Evolutionary conservation across 2,888 invertebrate species (phyloP), one percentile per base, ranked within the genome.

Genomic region (Trachelus stipa): DNA sequence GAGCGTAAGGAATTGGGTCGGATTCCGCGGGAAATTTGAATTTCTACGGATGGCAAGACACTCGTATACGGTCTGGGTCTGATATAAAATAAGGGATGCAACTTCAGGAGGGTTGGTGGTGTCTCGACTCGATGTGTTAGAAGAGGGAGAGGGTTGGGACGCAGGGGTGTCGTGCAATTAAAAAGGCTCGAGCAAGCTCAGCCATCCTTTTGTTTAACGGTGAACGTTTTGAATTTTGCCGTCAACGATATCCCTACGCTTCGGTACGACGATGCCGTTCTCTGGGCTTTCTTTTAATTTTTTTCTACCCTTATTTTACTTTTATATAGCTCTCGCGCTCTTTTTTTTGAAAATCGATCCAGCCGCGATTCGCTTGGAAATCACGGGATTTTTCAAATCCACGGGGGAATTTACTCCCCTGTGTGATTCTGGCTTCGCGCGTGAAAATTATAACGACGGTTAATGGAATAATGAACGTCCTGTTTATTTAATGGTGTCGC

Each of bases 111-210:
- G 9, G 56, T 56, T 9, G 23, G 56, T 23, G 56, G 56, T 56
- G 74, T 34, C 35, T 74, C 74, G 34, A 12, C 74, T 33, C 12
- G 71, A 34, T 33, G 31, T 34, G 71, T 15, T 12, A 23, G 23
- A 4, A 74, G 74, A 34, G 35, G 34, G 74, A 11, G 74, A 34
- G 34, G 11, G 35, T 23, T 30, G 56, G 56, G 9, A 3, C 23
- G 71, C 12, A 74, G 35, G 74, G 30, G 79, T 78, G 81, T 77
- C 80, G 82, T 82, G 83, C 84, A 85, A 87, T 87, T 87, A 87
- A 87, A 87, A 86, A 85, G 84, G 83, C 85, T 83, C 79, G 82
- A 82, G 82, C 82, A 78, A 34, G 34, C 71, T 31, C 71, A 34
- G 33, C 31, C 71, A 77, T 74, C 81, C 85, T 85, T 87, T 85